Base-by-base conservation (phyloP, 53 echinoderm and acorn worm genomes). In the Paracentrotus lividus region DNA sequence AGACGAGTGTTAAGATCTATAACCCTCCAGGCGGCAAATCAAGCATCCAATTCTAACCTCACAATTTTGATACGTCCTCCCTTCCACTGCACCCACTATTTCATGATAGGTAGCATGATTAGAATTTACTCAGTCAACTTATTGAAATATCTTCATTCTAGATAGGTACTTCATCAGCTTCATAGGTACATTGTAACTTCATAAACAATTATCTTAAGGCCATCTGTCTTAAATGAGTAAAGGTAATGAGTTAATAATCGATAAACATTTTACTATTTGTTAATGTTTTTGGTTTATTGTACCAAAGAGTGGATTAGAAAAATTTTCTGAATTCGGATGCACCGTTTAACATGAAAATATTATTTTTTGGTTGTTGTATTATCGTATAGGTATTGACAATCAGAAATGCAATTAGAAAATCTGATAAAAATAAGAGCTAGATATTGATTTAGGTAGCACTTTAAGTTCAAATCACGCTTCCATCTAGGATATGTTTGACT, bases 21-120 rank as follows among this genome's bases (percentile, higher is more conserved):
- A 90, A 90, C 90, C 90, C 90, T 34, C 90, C 90, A 0, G 90
- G 90, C 1, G 90, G 90, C 20, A 69, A 29, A 40, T 90, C 90
- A 52, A 69, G 69, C 53, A 90, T 90, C 90, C 56, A 52, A 15
- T 90, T 90, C 36, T 90, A 90, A 90, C 59, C 57, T 23, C 15
- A 31, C 49, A 49, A 44, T 56, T 36, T 23, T 27, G 21, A 81
- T 10, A n/a, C 8, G 47, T 77, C 27, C 52, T 32, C 27, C 52
- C 52, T 31, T 36, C 44, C 42, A 38, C 60, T 43, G 42, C 65
- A 54, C 88, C 38, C 14, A 31, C 59, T 53, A 26, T 23, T 26
- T 67, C 72, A 47, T 49, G 10, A 51, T 57, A 81, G 8, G 81
- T 81, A 81, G 81, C 44, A 81, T 2, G 2, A n/a, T 13, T 81